Evolutionary conservation across 2,113 vertebrate species (phyloP).

Genomic region (Vimba vimba): DNA sequence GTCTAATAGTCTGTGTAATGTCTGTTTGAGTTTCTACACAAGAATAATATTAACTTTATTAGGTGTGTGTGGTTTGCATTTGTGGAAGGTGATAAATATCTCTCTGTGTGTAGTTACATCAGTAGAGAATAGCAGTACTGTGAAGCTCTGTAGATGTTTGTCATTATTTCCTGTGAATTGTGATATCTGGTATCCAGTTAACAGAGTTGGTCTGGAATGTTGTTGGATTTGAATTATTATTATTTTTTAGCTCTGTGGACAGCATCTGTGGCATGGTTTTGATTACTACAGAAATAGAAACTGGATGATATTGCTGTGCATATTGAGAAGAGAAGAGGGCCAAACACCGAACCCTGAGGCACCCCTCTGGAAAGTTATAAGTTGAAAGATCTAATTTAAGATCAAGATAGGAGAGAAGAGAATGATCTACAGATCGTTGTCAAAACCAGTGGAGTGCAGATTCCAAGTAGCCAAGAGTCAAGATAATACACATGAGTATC

Average conservation of each 20-base stretch:
- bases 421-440: neutral
- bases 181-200: neutral
- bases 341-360: neutral
- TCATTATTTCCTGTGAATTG: neutral
- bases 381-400: neutral
- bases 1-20: neutral
- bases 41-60: neutral
- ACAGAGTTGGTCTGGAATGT: neutral
- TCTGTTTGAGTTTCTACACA: neutral
- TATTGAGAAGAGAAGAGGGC: neutral
- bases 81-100: neutral
- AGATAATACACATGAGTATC: neutral
- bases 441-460: neutral
- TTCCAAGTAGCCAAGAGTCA: neutral
- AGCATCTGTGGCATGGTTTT: neutral
- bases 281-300: neutral
- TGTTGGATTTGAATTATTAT: neutral
- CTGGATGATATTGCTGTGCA: neutral
- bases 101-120: neutral
- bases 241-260: no score
- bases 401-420: neutral
- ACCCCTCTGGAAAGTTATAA: neutral
- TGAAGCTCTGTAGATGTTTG: neutral
- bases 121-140: constrained; percentile 1
- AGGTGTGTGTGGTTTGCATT: neutral